Evolutionary conservation across 2,113 vertebrate genomes (phyloP).

Genomic region (Cichladusa arquata): DNA sequence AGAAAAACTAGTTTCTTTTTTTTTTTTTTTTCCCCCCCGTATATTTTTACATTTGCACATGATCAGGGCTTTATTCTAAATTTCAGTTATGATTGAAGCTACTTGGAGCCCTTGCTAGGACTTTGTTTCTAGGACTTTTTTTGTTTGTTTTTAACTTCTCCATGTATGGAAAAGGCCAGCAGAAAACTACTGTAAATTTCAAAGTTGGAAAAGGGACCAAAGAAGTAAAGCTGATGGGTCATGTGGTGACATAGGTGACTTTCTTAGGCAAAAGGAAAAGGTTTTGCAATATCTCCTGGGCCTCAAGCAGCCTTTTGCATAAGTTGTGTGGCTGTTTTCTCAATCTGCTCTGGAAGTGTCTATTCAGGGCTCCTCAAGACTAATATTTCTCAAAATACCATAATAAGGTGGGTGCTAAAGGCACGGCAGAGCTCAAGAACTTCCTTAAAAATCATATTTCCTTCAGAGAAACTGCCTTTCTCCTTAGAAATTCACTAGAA

Average conservation of each 20-base stretch:
- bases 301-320: neutral
- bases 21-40: fast-evolving
- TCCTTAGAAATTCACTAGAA: neutral
- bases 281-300: neutral
- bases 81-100: neutral
- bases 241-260: neutral
- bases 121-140: neutral
- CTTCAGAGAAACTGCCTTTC: neutral
- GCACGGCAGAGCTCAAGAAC: neutral
- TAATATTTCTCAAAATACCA: neutral
- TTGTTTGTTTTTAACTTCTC: neutral
- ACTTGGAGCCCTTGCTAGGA: neutral
- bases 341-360: neutral
- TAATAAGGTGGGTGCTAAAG: neutral
- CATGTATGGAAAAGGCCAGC: neutral
- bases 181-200: neutral
- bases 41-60: neutral
- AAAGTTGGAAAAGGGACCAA: neutral
- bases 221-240: neutral
- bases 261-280: neutral
- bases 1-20: neutral
- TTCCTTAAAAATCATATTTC: neutral
- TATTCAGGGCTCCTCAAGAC: neutral
- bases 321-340: neutral
- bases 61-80: neutral